Base-by-base conservation (phyloP, 1,140 invertebrate genomes). In the Zaprionus ghesquierei region DNA sequence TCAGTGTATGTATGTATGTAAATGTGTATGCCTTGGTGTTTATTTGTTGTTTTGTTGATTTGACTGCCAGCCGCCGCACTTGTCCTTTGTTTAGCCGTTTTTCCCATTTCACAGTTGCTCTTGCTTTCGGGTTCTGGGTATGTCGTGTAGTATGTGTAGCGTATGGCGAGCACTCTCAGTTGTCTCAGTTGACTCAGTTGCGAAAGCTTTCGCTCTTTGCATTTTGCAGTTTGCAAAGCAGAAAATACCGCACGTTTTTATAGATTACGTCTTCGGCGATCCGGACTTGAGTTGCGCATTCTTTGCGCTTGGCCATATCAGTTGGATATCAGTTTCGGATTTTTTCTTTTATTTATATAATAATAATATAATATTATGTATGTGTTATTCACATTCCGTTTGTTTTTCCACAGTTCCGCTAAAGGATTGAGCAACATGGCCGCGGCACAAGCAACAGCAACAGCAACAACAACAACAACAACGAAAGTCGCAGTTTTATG, bases 351-450 rank as follows among this genome's bases (percentile, higher is more conserved):
- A 29, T 15, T 20, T 20, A 18, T 13, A 35, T 51, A 0, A 22
- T 33, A 46, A n/a, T 20, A 15, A 2, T 25, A 35, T 13, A 23
- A 61, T 50, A 22, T n/a, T 20, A 25, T 51, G 13, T 35, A 6
- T 33, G 2, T 15, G 4, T 35, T 5, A 60, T 15, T 15, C 0
- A 25, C 31, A 59, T 68, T 73, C n/a, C 49, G 13, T 71, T 77
- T 72, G 61, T 13, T 46, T 51, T 66, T 59, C 18, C 20, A 49
- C 78, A 82, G 81, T 25, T 44, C 41, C 50, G 50, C 53, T 33
- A 38, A 72, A 69, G 72, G 79, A 87, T 82, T 79, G 71, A 89
- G 72, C 58, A 77, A 78, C 69, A 86, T 86, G 82, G 75, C 84
- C 51, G 59, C 41, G 38, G 72, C 41, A 35, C 71, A 55, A 75